A percentile compares a stretch with the other conserved stretches of the same genome.
Evolutionary conservation across 2,113 vertebrate genomes (phyloP).

Genomic region (Thermophis baileyi): DNA sequence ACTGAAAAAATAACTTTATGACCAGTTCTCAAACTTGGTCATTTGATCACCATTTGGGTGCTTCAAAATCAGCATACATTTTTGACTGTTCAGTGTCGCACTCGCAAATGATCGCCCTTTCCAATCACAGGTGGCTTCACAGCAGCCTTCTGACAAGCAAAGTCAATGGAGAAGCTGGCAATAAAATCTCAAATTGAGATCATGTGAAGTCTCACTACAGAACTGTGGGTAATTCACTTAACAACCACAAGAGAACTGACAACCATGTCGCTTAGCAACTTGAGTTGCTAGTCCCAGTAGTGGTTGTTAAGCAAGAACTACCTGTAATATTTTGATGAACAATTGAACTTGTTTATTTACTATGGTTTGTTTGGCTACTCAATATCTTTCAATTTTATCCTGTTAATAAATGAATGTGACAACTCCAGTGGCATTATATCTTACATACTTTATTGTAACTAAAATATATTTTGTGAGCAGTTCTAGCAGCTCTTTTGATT

Average conservation of each 20-base stretch:
- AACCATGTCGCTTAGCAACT: not conserved
- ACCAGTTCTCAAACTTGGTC: too few relatives aligned
- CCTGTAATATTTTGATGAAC: not conserved
- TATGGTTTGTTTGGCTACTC: not conserved
- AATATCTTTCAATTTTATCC: not conserved
- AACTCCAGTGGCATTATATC: not conserved
- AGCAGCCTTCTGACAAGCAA: too few relatives aligned
- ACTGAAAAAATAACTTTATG: too few relatives aligned
- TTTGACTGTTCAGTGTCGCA: too few relatives aligned
- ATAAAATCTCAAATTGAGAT: too few relatives aligned
- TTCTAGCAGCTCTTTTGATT: not conserved
- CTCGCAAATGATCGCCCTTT: too few relatives aligned
- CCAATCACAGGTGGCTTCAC: too few relatives aligned
- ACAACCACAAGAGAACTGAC: not conserved
- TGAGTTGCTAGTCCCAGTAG: not conserved
- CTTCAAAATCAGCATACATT: too few relatives aligned
- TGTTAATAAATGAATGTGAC: not conserved
- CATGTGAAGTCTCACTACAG: too few relatives aligned
- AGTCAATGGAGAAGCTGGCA: too few relatives aligned
- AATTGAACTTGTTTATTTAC: not conserved
- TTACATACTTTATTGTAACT: not conserved
- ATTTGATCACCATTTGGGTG: too few relatives aligned
- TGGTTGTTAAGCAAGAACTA: too few relatives aligned
- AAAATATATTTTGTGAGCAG: not conserved
- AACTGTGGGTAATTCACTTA: not conserved